A percentile compares a stretch with the other conserved stretches of the same genome.
These are phyloP conservation scores for Microtus richardsoni DNA, from an alignment of 2,113 vertebrate genomes.

Conservation along the genomic window DNA sequence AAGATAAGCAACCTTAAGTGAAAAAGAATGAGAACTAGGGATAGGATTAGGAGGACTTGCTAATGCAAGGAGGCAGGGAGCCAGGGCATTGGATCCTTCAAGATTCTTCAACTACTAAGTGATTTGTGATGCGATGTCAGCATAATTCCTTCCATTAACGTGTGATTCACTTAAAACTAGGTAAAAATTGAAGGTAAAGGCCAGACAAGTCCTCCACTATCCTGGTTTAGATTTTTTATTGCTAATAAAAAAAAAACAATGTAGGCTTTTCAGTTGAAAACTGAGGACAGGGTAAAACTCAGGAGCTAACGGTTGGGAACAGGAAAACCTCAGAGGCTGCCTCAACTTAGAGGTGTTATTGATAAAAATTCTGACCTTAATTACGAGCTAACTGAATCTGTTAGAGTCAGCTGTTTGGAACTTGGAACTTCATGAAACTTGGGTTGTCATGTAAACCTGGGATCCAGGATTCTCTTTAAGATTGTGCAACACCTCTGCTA, in stretches of 20 bases:
- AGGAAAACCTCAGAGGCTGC: not conserved
- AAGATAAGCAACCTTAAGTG: not conserved
- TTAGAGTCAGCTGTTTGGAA: not conserved
- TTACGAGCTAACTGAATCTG: not conserved
- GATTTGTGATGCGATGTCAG: not conserved
- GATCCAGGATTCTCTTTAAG: not conserved
- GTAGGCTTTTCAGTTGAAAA: not conserved
- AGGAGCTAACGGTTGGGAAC: not conserved
- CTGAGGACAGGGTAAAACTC: not conserved
- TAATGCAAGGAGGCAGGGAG: too few species aligned
- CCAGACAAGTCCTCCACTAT: not conserved
- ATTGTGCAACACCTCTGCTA: not conserved
- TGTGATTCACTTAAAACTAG: not conserved
- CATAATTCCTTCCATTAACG: not conserved
- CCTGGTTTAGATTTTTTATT: not conserved
- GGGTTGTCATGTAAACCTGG: not conserved
- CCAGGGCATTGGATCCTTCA: not conserved
- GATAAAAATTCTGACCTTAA: slow-evolving; percentile 1
- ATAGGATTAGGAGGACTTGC: not conserved
- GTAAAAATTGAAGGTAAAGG: not conserved
- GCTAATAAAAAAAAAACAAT: not conserved
- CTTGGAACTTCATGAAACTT: not conserved
- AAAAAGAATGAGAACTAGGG: not conserved
- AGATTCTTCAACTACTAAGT: not conserved
- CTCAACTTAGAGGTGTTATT: slow-evolving; percentile 6